phyloP scores from a whole-genome alignment of 2,113 vertebrate genomes.

The Phalacrocorax pelagicus region DNA sequence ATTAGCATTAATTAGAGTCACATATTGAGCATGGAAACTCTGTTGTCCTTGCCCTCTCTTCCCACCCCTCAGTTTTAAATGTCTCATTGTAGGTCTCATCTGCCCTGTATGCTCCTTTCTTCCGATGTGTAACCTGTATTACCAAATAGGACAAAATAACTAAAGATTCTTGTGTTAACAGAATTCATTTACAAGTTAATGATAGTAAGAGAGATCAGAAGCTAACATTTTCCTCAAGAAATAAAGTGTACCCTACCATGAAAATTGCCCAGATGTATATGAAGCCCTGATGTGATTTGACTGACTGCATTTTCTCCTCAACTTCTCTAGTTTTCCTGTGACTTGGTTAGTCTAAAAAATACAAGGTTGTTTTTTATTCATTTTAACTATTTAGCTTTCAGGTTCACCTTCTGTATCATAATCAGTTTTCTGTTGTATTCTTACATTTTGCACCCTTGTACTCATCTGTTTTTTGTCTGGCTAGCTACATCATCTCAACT shows the following conservation, averaged over 20 bases:
- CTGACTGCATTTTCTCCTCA: background rate
- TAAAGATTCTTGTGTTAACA: background rate
- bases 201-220: background rate
- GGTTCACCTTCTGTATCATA: background rate
- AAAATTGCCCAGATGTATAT: background rate
- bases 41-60: background rate
- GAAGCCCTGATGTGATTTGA: background rate
- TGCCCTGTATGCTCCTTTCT: background rate
- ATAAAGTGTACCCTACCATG: background rate
- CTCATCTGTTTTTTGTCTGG: background rate
- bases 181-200: background rate
- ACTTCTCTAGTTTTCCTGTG: background rate
- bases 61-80: background rate
- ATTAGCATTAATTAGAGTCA: background rate
- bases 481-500: background rate
- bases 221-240: background rate
- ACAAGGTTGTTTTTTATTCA: background rate
- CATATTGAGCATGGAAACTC: background rate
- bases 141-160: background rate
- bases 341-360: background rate
- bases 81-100: background rate
- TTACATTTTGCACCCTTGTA: background rate
- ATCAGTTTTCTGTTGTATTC: background rate
- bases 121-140: background rate
- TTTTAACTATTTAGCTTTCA: background rate